phyloP scores from a whole-genome alignment of 2,888 invertebrate genomes.

The Cynaeus angustus region DNA sequence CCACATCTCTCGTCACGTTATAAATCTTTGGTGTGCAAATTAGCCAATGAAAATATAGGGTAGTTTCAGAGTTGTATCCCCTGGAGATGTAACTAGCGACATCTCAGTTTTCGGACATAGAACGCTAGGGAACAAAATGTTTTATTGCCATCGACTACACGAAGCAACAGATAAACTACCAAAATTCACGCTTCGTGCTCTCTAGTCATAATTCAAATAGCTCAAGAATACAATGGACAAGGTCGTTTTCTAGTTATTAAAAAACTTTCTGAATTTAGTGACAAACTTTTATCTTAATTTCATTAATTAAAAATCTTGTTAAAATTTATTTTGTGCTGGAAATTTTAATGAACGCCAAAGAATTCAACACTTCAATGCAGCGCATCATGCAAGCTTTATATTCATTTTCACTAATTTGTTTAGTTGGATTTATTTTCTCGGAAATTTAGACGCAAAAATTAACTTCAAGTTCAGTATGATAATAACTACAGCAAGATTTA shows the following conservation, averaged over 20 bases:
- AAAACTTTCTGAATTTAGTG: neutral
- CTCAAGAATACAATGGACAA: neutral
- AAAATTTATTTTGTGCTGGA: neutral
- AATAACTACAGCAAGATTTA: too few species aligned
- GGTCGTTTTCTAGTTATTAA: neutral
- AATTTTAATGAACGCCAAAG: slow-evolving; percentile 9
- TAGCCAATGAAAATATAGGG: slow-evolving; percentile 35
- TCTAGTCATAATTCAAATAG: neutral
- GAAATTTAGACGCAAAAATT: too few species aligned
- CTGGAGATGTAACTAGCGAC: slow-evolving; percentile 12
- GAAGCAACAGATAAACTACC: slow-evolving; percentile 38
- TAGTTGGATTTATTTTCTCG: too few species aligned
- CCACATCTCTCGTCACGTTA: slow-evolving; percentile 33
- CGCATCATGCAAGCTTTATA: neutral
- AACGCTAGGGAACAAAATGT: slow-evolving; percentile 27
- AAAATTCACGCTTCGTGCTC: neutral
- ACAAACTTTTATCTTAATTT: slow-evolving; percentile 5
- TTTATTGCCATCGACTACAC: slow-evolving; percentile 27
- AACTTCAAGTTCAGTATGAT: too few species aligned
- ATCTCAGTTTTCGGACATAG: slow-evolving; percentile 35
- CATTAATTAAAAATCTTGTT: slow-evolving; percentile 7
- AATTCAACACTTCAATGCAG: slow-evolving; percentile 13
- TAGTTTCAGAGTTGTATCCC: slow-evolving; percentile 21
- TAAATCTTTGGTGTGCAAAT: slow-evolving; percentile 32
- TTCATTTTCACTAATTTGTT: neutral